These are phyloP conservation scores for Caenorhabditis sp. DNA, from an alignment of 2,888 invertebrate genomes.

Conservation along the genomic window DNA sequence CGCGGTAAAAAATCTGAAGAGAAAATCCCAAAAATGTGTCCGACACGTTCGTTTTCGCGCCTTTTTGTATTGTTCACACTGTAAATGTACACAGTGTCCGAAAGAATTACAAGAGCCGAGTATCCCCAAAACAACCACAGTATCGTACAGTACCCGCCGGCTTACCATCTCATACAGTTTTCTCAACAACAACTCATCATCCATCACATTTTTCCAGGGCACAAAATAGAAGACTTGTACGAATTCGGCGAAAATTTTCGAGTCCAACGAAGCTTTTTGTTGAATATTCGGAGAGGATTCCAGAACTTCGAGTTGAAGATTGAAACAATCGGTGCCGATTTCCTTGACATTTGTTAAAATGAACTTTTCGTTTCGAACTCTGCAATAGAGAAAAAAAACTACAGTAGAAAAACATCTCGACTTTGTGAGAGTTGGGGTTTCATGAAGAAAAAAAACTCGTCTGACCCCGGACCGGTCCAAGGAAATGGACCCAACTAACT, in stretches of 20 bases:
- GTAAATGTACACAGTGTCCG: too few species aligned
- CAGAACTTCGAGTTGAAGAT: background rate
- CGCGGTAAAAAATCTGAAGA: constrained; percentile 18
- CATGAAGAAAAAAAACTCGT: too few species aligned
- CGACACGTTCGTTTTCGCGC: constrained; percentile 13
- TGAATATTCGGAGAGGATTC: background rate
- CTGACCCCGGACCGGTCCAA: too few species aligned
- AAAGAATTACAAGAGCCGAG: too few species aligned
- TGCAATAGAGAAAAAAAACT: background rate
- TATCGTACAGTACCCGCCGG: too few species aligned
- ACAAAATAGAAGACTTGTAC: constrained; percentile 30
- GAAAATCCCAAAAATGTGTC: constrained; percentile 20
- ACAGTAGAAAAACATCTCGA: too few species aligned
- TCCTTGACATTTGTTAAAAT: background rate
- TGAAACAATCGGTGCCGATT: background rate
- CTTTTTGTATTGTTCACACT: constrained; percentile 15
- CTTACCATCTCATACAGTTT: constrained; percentile 17
- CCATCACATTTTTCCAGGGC: constrained; percentile 20
- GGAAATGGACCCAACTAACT: too few species aligned
- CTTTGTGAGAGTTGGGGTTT: too few species aligned
- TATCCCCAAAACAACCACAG: too few species aligned
- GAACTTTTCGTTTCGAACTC: background rate
- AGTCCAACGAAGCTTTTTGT: background rate
- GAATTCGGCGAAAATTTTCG: constrained; percentile 12
- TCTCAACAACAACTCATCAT: constrained; percentile 16